These are phyloP conservation scores for Botrylloides violaceus DNA, from an alignment of 23 tunicate genomes.

Conservation along the genomic window DNA sequence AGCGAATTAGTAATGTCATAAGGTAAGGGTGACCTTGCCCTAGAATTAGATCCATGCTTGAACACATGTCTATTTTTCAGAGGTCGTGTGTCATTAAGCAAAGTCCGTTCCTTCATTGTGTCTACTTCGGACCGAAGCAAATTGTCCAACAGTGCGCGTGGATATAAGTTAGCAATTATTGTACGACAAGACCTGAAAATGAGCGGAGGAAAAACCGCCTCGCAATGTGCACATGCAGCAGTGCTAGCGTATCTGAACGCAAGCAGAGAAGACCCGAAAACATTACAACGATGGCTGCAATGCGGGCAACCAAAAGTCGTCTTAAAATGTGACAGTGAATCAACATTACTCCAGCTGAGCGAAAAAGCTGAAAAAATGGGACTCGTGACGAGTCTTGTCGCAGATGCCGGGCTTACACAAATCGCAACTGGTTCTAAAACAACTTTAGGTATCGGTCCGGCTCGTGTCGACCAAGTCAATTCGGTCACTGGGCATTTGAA, in stretches of 20 bases:
- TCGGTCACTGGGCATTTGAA: conserved; percentile 77
- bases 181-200: conserved; percentile 84
- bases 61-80: too few relatives aligned
- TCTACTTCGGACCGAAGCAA: not conserved
- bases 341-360: conserved; percentile 36
- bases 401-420: conserved; percentile 94
- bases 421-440: conserved; percentile 76
- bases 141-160: not conserved
- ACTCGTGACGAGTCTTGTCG: conserved; percentile 51
- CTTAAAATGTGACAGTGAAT: conserved; percentile 53
- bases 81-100: too few relatives aligned
- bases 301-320: conserved; percentile 87
- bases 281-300: conserved; percentile 53
- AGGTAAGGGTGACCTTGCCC: too few relatives aligned
- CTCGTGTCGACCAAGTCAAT: conserved; percentile 42
- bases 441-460: conserved; percentile 93
- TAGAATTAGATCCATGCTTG: too few relatives aligned
- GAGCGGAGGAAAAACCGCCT: conserved; percentile 78
- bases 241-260: conserved; percentile 57
- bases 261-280: conserved; percentile 5
- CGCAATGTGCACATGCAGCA: conserved; percentile 93
- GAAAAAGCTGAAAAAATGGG: conserved; percentile 52
- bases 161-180: conserved; percentile 61
- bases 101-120: not conserved
- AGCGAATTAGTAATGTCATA: too few relatives aligned